These are phyloP conservation scores for Carlito syrichta DNA, from an alignment of 2,113 vertebrate species.

Conservation along the genomic window DNA sequence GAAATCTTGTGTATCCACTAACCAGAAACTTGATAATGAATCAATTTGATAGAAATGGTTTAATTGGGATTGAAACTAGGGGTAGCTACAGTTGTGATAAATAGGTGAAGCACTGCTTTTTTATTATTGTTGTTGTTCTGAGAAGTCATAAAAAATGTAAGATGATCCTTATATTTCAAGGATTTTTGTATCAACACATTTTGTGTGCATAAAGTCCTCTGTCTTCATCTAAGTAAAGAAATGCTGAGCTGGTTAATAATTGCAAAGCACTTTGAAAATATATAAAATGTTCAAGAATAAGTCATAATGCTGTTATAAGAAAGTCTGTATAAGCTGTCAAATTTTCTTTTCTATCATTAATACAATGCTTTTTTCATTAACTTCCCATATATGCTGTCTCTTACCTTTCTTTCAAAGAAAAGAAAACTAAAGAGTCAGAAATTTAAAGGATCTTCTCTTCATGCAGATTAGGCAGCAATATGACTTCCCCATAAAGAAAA, in stretches of 20 bases:
- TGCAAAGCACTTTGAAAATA: neutral
- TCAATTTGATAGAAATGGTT: neutral
- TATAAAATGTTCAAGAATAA: neutral
- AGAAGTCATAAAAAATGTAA: slow-evolving; percentile 16
- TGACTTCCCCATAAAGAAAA: neutral
- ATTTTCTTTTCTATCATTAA: neutral
- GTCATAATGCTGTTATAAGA: neutral
- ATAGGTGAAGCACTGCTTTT: slow-evolving; percentile 37
- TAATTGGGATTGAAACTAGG: neutral
- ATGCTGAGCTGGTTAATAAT: neutral
- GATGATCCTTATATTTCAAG: neutral
- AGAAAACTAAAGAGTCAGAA: neutral
- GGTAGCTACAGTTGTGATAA: slow-evolving; percentile 35
- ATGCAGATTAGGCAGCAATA: neutral
- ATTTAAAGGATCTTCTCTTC: neutral
- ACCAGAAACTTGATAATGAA: slow-evolving; percentile 16
- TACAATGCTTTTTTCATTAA: neutral
- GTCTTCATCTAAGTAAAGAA: neutral
- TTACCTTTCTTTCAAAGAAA: neutral
- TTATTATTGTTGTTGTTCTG: slow-evolving; percentile 45
- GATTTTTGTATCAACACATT: neutral
- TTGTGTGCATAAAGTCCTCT: neutral
- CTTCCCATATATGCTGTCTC: neutral
- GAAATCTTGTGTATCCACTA: neutral
- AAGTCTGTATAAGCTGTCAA: neutral